Base-by-base conservation (phyloP, 2,888 invertebrate genomes). In the Caenorhabditis imperialis region DNA sequence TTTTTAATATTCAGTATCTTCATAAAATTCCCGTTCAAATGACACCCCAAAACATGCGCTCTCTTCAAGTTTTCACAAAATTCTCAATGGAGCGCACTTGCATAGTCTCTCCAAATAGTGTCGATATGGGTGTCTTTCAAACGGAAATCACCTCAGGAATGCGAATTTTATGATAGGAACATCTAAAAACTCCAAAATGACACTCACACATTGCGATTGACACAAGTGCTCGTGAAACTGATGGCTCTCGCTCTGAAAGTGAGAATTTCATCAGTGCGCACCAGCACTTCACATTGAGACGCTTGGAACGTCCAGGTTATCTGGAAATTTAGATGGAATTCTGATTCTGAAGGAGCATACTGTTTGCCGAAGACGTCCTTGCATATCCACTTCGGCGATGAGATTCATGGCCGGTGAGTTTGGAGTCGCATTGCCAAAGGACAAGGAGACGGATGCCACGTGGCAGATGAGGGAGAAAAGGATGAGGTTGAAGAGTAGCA, bases 211-310 rank as follows among this genome's bases (percentile, higher is more conserved):
- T 60, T 60, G 5, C 50, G 18, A 7, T 60, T 20, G 30, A 48
- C 27, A 22, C 60, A 60, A n/a, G 48, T 40, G 20, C 60, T 60
- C 16, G 60, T 50, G 14, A 48, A 8, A 42, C 60, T 60, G 50
- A 60, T 14, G 7, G 33, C 7, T 12, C 20, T 8, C 20, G 60
- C 58, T 37, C 58, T 44, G 12, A 42, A 40, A 5, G 27, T 60
- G 50, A 60, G 16, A n/a, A 38, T 25, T 30, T 60, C 60, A 47
- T 60, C 60, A 0, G 33, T 60, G 18, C 60, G 27, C 5, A 22
- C 20, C 12, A 58, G 27, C 16, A 58, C 48, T 48, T 58, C 58
- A 23, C 58, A 58, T 27, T 58, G 58, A 4, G 58, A 25, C 1
- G 42, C 50, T 37, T 60, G 60, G 42, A 60, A 38, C 22, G 60